Base-by-base conservation (phyloP, 2,797 vertebrate genomes). In the Chloroceryle inda region DNA sequence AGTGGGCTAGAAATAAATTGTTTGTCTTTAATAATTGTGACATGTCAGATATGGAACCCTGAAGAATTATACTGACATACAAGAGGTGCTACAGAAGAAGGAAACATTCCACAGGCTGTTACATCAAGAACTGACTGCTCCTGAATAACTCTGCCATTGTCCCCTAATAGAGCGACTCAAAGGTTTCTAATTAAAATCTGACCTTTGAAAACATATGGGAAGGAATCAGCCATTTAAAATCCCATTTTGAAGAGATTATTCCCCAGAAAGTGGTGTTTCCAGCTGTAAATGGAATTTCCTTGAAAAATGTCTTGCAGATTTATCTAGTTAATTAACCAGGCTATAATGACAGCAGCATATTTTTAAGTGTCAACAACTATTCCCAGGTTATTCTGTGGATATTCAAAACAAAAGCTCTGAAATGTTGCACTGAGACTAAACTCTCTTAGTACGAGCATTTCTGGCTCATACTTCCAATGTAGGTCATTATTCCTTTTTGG, bases 131-230 rank as follows among this genome's bases (percentile, higher is more conserved):
- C 19, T 23, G 45, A 14, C 29, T 58, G 52, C 5, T 67, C 52
- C 58, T 49, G 23, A 78, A 38, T n/a, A 64, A 52, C 37, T 84
- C 53, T 76, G 72, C 19, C 77, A 29, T 55, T 76, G 73, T 63
- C 20, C 64, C 19, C 40, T 31, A 31, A 68, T 29, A 59, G 44
- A 47, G 12, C 24, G 67, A 63, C 67, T 88, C 55, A 45, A 82
- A 75, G 37, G 64, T 29, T 89, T 88, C 91, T 86, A 91, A 83
- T 93, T 94, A 91, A 94, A 94, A 93, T 61, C n/a, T 86, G 90
- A 94, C 88, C 88, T 94, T 91, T 86, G 53, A 64, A 96, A 91
- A 82, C 40, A 42, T 63, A 68, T 29, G 59, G 85, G 59, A 50
- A 76, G 27, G 27, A 61, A 68, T 38, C 64, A 61, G 47, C 33